phyloP scores from a whole-genome alignment of 2,888 invertebrate species.

The Teleogryllus oceanicus region DNA sequence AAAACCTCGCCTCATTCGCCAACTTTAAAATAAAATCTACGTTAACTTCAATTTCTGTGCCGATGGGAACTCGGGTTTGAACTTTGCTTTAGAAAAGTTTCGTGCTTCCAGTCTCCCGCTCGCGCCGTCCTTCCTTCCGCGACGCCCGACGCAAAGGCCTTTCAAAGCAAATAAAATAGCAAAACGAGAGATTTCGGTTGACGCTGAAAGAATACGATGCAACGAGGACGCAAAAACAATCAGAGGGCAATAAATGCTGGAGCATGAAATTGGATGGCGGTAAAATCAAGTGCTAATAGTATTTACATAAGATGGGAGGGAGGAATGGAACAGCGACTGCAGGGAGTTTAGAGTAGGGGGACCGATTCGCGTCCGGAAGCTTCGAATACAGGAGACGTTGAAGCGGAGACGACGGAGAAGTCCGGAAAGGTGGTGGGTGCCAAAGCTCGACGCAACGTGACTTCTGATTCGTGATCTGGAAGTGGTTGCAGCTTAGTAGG shows the following conservation, averaged over 20 bases:
- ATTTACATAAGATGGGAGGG: not conserved
- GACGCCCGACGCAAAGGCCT: not conserved
- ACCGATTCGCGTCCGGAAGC: not conserved
- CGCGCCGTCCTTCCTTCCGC: too few species aligned
- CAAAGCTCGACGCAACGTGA: too few species aligned
- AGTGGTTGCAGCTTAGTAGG: too few species aligned
- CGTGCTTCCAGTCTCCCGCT: not conserved
- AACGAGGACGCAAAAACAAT: not conserved
- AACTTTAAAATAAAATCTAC: slow-evolving; percentile 18
- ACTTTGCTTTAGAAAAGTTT: not conserved
- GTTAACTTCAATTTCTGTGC: slow-evolving; percentile 18
- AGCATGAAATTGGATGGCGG: slow-evolving; percentile 9
- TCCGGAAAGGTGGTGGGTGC: too few species aligned
- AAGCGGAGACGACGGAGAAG: too few species aligned
- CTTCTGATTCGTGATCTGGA: too few species aligned
- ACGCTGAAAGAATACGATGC: not conserved
- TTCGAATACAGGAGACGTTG: not conserved
- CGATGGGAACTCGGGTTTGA: not conserved
- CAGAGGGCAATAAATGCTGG: slow-evolving; percentile 9
- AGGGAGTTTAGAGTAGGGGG: not conserved
- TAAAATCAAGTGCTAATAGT: slow-evolving; percentile 18
- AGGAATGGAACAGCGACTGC: not conserved
- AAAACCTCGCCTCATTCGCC: not conserved
- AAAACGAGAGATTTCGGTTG: not conserved
- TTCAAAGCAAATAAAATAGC: not conserved